These are phyloP conservation scores for Sebastiscus tertius DNA, from an alignment of 2,797 vertebrate species.

Conservation along the genomic window DNA sequence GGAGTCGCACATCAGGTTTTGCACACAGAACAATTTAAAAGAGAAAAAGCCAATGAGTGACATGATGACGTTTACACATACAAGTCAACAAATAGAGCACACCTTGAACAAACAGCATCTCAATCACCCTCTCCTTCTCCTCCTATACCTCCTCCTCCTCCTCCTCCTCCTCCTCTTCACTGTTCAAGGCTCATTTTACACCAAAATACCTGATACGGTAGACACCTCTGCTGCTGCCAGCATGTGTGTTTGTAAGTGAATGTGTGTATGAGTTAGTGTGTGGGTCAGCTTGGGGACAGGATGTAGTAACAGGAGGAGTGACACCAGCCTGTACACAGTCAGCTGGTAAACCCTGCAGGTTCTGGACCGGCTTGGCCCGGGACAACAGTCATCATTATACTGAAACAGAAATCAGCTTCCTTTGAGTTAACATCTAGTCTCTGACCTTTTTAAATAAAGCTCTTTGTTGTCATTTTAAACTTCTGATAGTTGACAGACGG, in stretches of 20 bases:
- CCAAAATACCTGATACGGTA: neutral
- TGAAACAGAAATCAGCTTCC: neutral
- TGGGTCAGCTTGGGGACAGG: conserved; percentile 41
- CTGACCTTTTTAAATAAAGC: neutral
- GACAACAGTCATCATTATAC: neutral
- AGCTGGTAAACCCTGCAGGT: neutral
- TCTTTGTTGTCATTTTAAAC: neutral
- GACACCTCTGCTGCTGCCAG: conserved; percentile 18
- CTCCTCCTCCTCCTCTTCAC: neutral
- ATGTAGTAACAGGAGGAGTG: conserved; percentile 29
- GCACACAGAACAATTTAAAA: too few relatives aligned
- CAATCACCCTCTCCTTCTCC: neutral
- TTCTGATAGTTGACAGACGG: neutral
- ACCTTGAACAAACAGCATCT: neutral
- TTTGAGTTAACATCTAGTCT: neutral
- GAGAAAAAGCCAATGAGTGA: neutral
- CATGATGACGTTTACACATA: neutral
- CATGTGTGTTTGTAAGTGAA: neutral
- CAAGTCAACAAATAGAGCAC: neutral
- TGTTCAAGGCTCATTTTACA: too few relatives aligned
- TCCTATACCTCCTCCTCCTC: too few relatives aligned
- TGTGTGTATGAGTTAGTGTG: neutral
- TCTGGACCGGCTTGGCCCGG: neutral
- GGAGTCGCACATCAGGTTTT: neutral
- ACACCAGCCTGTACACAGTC: conserved; percentile 5